Conservation (phyloP, 2,113 vertebrate genomes). For the Guaruba guarouba region DNA sequence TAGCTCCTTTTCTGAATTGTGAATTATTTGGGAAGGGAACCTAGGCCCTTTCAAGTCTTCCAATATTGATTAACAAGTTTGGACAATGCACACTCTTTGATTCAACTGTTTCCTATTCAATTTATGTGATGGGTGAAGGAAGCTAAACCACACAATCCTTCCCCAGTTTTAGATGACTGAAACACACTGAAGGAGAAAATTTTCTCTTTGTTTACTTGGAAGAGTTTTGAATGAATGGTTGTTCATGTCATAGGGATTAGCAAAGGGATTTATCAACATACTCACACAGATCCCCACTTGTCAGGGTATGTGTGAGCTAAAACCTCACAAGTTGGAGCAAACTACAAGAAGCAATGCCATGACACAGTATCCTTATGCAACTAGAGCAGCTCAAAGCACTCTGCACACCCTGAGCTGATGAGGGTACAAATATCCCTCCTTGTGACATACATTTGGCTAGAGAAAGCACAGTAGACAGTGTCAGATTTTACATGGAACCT, state of each 20-base stretch:
- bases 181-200: slow-evolving; percentile 2
- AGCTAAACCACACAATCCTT: not conserved
- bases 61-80: not conserved
- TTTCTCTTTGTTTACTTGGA: not conserved
- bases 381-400: not conserved
- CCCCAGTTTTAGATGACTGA: not conserved
- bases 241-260: not conserved
- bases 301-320: not conserved
- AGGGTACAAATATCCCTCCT: not conserved
- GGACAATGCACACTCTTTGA: not conserved
- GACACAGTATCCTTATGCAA: not conserved
- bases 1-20: not conserved
- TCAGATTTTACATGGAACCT: not conserved
- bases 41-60: not conserved
- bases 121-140: not conserved
- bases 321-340: not conserved
- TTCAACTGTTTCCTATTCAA: not conserved
- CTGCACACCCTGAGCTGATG: not conserved
- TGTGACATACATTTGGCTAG: not conserved
- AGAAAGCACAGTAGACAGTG: not conserved
- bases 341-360: not conserved
- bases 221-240: not conserved
- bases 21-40: not conserved
- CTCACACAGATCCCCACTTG: not conserved
- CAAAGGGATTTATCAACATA: not conserved